Evolutionary conservation across 2,797 vertebrate genomes (phyloP).

Genomic region (Acropternis orthonyx): DNA sequence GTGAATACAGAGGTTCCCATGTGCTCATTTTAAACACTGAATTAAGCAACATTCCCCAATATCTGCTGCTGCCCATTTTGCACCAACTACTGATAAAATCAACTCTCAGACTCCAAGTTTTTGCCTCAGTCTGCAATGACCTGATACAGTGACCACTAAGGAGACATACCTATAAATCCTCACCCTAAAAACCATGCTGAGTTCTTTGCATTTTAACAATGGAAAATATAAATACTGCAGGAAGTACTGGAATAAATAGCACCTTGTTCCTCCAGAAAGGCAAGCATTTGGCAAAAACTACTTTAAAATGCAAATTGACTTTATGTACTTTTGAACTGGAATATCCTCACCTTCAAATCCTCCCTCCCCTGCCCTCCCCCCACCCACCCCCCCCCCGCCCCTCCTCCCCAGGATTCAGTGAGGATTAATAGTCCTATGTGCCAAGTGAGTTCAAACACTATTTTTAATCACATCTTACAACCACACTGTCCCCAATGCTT

Average conservation of each 20-base stretch:
- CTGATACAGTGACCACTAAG: neutral
- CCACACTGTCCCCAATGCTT: neutral
- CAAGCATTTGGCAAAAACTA: neutral
- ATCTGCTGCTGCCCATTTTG: neutral
- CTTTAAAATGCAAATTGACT: neutral
- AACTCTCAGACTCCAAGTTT: neutral
- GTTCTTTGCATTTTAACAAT: conserved; percentile 32
- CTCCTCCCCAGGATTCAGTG: neutral
- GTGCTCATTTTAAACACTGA: neutral
- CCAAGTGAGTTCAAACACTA: neutral
- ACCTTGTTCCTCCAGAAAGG: neutral
- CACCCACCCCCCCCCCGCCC: too few species aligned
- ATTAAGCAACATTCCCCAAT: neutral
- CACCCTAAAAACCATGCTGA: conserved; percentile 1
- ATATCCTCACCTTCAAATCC: neutral
- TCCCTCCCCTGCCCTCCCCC: neutral
- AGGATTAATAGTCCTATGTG: neutral
- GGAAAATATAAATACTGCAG: conserved; percentile 26
- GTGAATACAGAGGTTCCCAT: neutral
- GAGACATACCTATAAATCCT: conserved; percentile 3
- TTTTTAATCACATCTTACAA: conserved; percentile 47
- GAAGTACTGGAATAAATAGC: neutral
- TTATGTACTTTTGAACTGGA: neutral
- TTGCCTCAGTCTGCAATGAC: neutral
- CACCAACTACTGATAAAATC: neutral